Base-by-base conservation (phyloP, 2,888 invertebrate species). In the Opisthograptis luteolata region DNA sequence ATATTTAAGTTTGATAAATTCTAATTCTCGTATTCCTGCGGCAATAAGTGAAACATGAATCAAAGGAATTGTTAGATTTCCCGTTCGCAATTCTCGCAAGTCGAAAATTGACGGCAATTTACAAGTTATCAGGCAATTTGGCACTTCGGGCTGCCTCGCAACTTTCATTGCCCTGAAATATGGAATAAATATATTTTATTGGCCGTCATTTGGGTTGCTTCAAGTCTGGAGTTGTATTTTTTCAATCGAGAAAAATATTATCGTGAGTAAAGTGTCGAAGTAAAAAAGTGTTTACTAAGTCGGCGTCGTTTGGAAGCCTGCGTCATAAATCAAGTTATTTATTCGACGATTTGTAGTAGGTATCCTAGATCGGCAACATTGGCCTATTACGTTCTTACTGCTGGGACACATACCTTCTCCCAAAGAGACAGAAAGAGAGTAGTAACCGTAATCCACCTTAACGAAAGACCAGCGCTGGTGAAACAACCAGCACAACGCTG, bases 51-150 rank as follows among this genome's bases (percentile, higher is more conserved):
- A 7, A 20, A 13, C 14, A 8, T 3, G 3, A 41, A 40, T 45
- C 50, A 50, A 40, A 40, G 24, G 22, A 27, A 28, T 39, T 34
- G 34, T 24, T 13, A 13, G 13, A 25, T 22, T 27, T 25, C 47
- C 24, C 20, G 28, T 17, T 31, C 17, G 19, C 14, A 36, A 27
- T 25, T n/a, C 43, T 9, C 30, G 25, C 10, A 47, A 44, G 32
- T 25, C 22, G 34, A 34, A 48, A 51, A 51, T 58, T 58, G 47
- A 20, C 30, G 35, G 41, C 48, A 58, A 58, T 58, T 58, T 54
- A 40, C 19, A 50, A 57, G 41, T 48, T 44, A 44, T 43, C 48
- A 35, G 17, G 27, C 41, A 54, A 49, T 48, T 54, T 54, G 17
- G 36, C 32, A 36, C 35, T 43, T 20, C 5, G 17, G 7, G 28